Evolutionary conservation across 2,113 vertebrate genomes (phyloP).

Genomic region (Rhabdornis inornatus): DNA sequence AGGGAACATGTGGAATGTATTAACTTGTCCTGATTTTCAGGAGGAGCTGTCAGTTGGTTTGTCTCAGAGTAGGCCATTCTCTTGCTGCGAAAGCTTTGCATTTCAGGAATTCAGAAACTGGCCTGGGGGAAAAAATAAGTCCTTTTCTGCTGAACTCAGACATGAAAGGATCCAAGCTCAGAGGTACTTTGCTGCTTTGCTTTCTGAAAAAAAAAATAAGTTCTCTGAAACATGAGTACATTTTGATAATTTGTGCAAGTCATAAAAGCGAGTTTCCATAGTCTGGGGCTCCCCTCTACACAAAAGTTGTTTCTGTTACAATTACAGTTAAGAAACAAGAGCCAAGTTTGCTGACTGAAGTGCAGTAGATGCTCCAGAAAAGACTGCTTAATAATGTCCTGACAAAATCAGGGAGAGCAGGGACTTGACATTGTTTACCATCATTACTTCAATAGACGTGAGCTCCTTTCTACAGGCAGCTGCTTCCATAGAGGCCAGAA

Average conservation of each 20-base stretch:
- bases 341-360: background rate
- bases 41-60: background rate
- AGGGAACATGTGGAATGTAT: conserved; percentile 44
- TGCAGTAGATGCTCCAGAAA: background rate
- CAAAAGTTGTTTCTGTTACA: background rate
- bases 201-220: background rate
- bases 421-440: background rate
- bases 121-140: background rate
- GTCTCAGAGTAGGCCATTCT: background rate
- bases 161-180: background rate
- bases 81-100: background rate
- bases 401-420: background rate
- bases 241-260: background rate
- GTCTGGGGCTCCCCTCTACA: background rate
- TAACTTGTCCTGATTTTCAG: conserved; percentile 42
- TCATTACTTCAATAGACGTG: rapidly evolving
- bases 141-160: background rate
- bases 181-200: background rate
- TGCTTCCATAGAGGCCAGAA: background rate
- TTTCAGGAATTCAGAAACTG: conserved; percentile 46
- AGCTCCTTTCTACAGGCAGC: background rate
- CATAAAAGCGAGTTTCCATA: background rate
- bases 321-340: background rate
- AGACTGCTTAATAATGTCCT: background rate
- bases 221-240: background rate